Conservation (phyloP, 2,888 invertebrate species). For the Aethes cnicana region DNA sequence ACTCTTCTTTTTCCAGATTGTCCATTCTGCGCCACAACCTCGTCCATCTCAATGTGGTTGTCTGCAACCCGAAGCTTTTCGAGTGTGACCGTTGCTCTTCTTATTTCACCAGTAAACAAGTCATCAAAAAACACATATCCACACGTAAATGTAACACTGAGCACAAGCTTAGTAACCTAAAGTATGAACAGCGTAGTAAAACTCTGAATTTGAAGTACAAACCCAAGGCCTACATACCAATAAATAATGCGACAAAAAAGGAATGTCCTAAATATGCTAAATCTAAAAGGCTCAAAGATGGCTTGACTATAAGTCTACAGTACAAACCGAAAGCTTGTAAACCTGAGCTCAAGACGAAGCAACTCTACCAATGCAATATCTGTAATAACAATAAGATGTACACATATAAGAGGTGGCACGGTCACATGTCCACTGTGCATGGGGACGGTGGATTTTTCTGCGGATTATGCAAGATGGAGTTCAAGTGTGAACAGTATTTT, state of each 20-base stretch:
- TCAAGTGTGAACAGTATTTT: conserved; percentile 35
- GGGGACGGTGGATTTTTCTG: conserved; percentile 19
- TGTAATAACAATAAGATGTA: conserved; percentile 39
- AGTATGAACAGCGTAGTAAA: too few species aligned
- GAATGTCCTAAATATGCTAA: too few species aligned
- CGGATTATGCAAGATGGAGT: conserved; percentile 26
- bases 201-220: too few species aligned
- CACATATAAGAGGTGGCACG: conserved; percentile 39
- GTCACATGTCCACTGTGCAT: conserved; percentile 41
- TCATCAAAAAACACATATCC: conserved; percentile 5
- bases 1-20: conserved; percentile 34
- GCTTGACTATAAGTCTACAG: neutral
- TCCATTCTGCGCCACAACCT: conserved; percentile 40
- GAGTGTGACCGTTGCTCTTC: conserved; percentile 33
- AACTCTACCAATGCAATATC: conserved; percentile 29
- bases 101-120: conserved; percentile 17
- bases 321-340: conserved; percentile 12
- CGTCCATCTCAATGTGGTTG: conserved; percentile 37
- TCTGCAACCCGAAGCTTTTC: conserved; percentile 23
- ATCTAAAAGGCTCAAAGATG: too few species aligned
- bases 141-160: neutral
- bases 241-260: too few species aligned
- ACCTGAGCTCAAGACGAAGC: neutral
- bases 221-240: too few species aligned
- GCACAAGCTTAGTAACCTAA: neutral